phyloP scores from a whole-genome alignment of 1,140 invertebrate genomes.

The Diachasma alloeum region DNA sequence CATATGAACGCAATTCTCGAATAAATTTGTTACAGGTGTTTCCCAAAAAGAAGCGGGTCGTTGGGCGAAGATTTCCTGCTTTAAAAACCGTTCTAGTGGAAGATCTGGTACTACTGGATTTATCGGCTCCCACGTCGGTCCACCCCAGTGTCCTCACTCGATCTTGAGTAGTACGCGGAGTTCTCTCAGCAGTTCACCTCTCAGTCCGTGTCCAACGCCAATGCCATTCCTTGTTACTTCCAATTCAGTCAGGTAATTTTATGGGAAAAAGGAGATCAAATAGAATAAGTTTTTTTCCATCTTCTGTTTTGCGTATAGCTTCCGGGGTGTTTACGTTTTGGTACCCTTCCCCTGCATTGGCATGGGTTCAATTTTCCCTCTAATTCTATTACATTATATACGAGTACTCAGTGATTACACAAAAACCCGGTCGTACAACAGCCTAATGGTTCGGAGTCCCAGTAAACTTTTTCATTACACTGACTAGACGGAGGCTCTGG shows the following conservation, averaged over 20 bases:
- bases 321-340: too few species aligned
- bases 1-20: slow-evolving; percentile 6
- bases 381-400: too few species aligned
- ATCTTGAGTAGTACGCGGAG: slow-evolving; percentile 72
- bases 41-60: slow-evolving; percentile 52
- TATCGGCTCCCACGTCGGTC: slow-evolving; percentile 66
- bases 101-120: slow-evolving; percentile 56
- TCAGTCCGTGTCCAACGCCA: slow-evolving; percentile 75
- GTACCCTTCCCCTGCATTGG: too few species aligned
- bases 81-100: slow-evolving; percentile 43
- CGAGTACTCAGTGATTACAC: too few species aligned
- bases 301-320: too few species aligned
- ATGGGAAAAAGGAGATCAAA: neutral
- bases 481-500: too few species aligned
- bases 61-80: slow-evolving; percentile 56
- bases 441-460: too few species aligned
- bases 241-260: slow-evolving; percentile 71
- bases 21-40: slow-evolving; percentile 37
- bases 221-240: slow-evolving; percentile 76
- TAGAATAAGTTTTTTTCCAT: neutral
- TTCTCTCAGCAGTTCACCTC: slow-evolving; percentile 69
- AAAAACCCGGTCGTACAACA: too few species aligned
- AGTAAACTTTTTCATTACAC: too few species aligned
- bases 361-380: too few species aligned
- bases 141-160: slow-evolving; percentile 76